Evolutionary conservation across 2,888 invertebrate species (phyloP).

Genomic region (Aplocera efformata): DNA sequence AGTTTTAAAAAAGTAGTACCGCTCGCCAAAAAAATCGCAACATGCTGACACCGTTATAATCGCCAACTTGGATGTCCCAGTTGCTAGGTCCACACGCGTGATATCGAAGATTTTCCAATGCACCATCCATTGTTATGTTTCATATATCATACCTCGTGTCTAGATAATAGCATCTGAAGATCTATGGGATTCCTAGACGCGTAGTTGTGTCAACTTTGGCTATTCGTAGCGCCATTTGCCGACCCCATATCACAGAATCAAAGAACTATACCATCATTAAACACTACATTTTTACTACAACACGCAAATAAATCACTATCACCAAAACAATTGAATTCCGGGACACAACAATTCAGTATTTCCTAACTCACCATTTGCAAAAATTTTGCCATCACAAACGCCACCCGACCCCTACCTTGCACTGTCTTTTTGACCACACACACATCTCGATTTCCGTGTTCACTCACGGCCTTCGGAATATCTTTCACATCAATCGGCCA

Average conservation of each 20-base stretch:
- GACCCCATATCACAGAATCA: constrained; percentile 73
- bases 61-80: constrained; percentile 80
- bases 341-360: constrained; percentile 63
- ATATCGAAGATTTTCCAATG: constrained; percentile 66
- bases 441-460: constrained; percentile 81
- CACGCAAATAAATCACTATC: constrained; percentile 67
- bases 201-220: constrained; percentile 79
- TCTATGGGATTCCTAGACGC: constrained; percentile 74
- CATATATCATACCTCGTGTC: constrained; percentile 68
- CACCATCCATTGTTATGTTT: constrained; percentile 69
- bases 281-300: constrained; percentile 62
- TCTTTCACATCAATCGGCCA: constrained; percentile 83
- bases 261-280: constrained; percentile 66
- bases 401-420: constrained; percentile 89
- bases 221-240: constrained; percentile 81
- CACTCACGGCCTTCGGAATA: constrained; percentile 84
- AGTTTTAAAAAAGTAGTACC: constrained; percentile 81
- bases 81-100: constrained; percentile 71
- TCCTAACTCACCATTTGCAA: constrained; percentile 88
- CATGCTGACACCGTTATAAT: constrained; percentile 82
- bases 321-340: constrained; percentile 58
- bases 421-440: constrained; percentile 84
- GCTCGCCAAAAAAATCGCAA: constrained; percentile 82
- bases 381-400: constrained; percentile 89
- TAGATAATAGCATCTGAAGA: constrained; percentile 62